Evolutionary conservation across 1,140 invertebrate genomes (phyloP), one percentile per base, ranked within the genome.

Genomic region (Rhagoletis zephyria): DNA sequence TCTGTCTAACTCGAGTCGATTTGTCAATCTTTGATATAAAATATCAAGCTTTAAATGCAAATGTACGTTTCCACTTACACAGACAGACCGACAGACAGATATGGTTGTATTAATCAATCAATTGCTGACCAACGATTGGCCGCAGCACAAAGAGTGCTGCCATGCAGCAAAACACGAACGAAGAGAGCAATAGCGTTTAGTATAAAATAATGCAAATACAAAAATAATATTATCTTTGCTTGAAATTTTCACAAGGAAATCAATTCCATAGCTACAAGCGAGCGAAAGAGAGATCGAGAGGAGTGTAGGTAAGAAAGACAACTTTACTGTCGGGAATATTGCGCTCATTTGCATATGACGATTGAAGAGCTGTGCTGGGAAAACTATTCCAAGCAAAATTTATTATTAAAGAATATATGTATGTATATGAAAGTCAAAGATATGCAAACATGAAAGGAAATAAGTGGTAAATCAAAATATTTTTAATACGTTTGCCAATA

Each of bases 191-290:
- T n/a, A 67, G 64, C 12, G 30, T 67, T 40, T 40, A 30, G 10
- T 67, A 7, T 9, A 67, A 42, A 42, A 30, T 64, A 42, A 30
- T 30, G 40, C 30, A 42, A 67, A 30, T 42, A 12, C 12, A 67
- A 67, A 10, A 42, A 67, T 67, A 67, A 67, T 67, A 67, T 67
- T 67, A 67, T 40, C 30, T 67, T 10, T 10, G 19, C 10, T 40
- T 67, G 30, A 42, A 67, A 67, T 67, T 64, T 67, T 67, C 64
- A 67, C 12, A 67, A 67, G 40, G 10, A 67, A 67, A 42, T 67
- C 40, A 30, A 67, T 42, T 42, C 40, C 64, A 67, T 42, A 0
- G 30, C 30, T 30, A 30, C 30, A 56, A 56, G 51, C 64, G 42
- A 42, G 7, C 9, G 63, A 4, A 64, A n/a, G 9, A n/a, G 9